Evolutionary conservation across 2,113 vertebrate genomes (phyloP).

Genomic region (Atractosteus spatula): DNA sequence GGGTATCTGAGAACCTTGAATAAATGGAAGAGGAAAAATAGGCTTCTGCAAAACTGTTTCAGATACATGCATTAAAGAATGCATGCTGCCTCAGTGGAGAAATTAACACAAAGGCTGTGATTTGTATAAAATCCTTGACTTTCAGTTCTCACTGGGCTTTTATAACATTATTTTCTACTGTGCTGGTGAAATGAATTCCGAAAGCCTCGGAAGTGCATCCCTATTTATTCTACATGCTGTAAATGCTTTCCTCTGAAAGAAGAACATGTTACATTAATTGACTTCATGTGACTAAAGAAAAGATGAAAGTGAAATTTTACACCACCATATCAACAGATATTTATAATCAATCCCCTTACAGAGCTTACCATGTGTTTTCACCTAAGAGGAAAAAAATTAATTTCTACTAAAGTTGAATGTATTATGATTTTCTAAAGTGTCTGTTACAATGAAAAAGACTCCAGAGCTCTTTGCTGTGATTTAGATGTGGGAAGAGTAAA

Average conservation of each 20-base stretch:
- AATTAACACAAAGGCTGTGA: background rate
- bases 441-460: background rate
- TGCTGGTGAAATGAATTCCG: background rate
- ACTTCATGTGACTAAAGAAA: background rate
- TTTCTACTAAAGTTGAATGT: background rate
- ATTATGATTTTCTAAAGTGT: background rate
- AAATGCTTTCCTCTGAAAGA: background rate
- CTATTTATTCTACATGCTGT: background rate
- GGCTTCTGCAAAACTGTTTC: too few relatives aligned
- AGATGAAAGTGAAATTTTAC: background rate
- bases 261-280: background rate
- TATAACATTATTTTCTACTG: background rate
- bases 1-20: too few relatives aligned
- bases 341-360: background rate
- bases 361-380: background rate
- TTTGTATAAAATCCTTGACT: background rate
- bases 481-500: background rate
- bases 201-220: background rate
- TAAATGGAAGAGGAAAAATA: too few relatives aligned
- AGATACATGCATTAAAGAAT: too few relatives aligned
- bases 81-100: too few relatives aligned
- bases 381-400: slow-evolving; percentile 1
- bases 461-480: background rate
- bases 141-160: background rate
- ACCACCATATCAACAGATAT: background rate